Evolutionary conservation across 2,888 invertebrate genomes (phyloP).

Genomic region (Frankliniella intonsa): DNA sequence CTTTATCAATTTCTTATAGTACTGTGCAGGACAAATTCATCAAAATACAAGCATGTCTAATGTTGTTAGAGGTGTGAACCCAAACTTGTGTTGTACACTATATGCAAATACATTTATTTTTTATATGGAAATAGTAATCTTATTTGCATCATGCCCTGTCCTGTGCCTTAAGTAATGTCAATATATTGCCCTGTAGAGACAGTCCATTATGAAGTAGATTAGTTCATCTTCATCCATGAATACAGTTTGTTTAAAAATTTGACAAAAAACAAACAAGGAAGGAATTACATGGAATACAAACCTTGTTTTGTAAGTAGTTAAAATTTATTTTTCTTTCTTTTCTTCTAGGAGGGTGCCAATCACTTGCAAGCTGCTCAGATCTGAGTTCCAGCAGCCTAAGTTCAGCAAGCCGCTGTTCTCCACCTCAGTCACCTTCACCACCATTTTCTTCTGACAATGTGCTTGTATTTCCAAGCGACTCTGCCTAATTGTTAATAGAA

Average conservation of each 20-base stretch:
- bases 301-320: not conserved
- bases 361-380: conserved; percentile 62
- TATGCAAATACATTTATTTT: conserved; percentile 22
- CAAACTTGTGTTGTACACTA: conserved; percentile 1
- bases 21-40: no score
- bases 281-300: no score
- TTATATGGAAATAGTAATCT: not conserved
- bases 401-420: conserved; percentile 72
- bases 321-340: conserved; percentile 24
- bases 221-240: no score
- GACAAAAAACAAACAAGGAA: no score
- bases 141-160: not conserved
- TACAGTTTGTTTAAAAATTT: no score
- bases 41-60: no score
- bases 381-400: conserved; percentile 80
- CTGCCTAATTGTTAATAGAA: not conserved
- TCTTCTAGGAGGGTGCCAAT: conserved; percentile 22
- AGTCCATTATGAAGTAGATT: no score
- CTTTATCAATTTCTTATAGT: no score
- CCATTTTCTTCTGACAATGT: conserved; percentile 70
- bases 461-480: conserved; percentile 71
- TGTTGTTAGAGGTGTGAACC: not conserved
- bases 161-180: not conserved
- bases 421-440: conserved; percentile 67
- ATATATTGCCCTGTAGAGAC: no score